Percentiles rank a stretch among this genome's conserved stretches.
phyloP scores from a whole-genome alignment of 2,113 vertebrate species.

The Globicephala melas region DNA sequence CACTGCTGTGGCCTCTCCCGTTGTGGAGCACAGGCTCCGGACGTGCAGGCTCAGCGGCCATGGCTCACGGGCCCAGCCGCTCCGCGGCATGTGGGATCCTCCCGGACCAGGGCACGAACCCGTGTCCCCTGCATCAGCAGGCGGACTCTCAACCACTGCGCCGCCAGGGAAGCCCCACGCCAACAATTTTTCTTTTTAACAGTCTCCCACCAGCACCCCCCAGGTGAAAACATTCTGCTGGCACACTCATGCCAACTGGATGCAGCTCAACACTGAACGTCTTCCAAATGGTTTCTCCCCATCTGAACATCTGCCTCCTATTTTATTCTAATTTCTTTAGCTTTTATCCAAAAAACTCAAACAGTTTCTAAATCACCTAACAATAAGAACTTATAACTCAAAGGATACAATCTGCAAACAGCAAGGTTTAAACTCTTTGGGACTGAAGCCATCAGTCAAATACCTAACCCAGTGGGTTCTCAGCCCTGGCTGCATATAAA shows the following conservation, averaged over 20 bases:
- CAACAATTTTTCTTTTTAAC: background rate
- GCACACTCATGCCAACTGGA: background rate
- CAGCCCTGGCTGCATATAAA: background rate
- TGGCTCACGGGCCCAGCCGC: no score
- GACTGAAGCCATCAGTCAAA: background rate
- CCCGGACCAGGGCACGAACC: no score
- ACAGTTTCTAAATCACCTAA: background rate
- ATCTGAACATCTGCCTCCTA: background rate
- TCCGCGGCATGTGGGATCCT: no score
- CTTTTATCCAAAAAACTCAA: background rate
- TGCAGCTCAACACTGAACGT: background rate
- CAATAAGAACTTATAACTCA: background rate
- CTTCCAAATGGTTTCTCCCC: conserved; percentile 15
- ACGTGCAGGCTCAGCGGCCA: no score
- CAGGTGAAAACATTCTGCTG: background rate
- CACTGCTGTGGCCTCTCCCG: no score
- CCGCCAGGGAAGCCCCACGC: no score
- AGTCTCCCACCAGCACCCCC: background rate
- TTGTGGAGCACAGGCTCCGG: no score
- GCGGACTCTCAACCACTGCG: no score
- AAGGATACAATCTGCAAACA: background rate
- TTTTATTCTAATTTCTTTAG: background rate
- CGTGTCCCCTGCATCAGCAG: no score
- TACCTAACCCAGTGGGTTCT: background rate
- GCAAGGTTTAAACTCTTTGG: background rate